phyloP scores from a whole-genome alignment of 2,113 vertebrate species.

The Microtus montanus region DNA sequence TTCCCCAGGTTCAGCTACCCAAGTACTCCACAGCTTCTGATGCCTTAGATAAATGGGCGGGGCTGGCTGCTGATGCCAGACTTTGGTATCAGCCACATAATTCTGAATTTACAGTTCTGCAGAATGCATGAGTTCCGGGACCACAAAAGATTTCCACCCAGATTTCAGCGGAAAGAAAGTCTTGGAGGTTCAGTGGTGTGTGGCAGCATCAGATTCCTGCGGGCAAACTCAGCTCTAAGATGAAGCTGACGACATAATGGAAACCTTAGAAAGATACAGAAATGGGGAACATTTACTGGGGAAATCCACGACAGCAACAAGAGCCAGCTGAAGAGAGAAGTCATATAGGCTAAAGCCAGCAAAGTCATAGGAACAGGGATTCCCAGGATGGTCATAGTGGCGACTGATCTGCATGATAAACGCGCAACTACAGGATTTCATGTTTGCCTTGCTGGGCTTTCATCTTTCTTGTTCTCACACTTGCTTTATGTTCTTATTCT shows the following conservation, averaged over 20 bases:
- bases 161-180: neutral
- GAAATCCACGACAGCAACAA: neutral
- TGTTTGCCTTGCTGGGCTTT: neutral
- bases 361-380: neutral
- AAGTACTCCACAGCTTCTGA: neutral
- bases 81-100: neutral
- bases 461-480: neutral
- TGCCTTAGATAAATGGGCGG: neutral
- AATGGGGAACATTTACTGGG: neutral
- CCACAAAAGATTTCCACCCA: neutral
- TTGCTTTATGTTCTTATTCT: neutral
- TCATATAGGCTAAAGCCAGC: neutral
- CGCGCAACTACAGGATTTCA: neutral
- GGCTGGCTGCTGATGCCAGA: neutral
- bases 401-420: neutral
- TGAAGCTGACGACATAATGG: neutral
- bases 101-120: neutral
- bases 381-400: neutral
- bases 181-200: neutral
- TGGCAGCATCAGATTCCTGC: neutral
- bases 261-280: too few relatives aligned
- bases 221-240: neutral
- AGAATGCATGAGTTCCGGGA: neutral
- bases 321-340: neutral
- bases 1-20: neutral